Evolutionary conservation across 2,888 invertebrate genomes (phyloP).

Genomic region (Xestia rhomboidea): DNA sequence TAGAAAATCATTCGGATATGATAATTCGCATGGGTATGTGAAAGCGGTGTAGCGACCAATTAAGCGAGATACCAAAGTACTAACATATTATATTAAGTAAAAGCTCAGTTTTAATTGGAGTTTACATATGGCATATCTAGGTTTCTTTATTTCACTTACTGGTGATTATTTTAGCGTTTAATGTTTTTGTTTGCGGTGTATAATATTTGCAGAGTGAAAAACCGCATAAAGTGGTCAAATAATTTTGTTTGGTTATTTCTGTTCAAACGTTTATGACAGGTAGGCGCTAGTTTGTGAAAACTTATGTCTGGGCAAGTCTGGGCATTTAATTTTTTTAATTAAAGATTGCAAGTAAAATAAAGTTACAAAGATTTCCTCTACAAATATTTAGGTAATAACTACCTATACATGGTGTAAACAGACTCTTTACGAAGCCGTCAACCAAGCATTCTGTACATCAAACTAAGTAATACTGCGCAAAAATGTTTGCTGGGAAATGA

Average conservation of each 20-base stretch:
- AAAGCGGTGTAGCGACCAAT: conserved; percentile 55
- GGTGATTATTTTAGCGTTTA: conserved; percentile 58
- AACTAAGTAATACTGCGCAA: no score
- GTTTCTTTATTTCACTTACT: conserved; percentile 59
- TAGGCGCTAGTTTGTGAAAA: not conserved
- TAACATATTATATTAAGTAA: conserved; percentile 25
- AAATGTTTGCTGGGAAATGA: no score
- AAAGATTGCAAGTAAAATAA: not conserved
- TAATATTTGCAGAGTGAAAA: conserved; percentile 32
- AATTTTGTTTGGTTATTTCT: conserved; percentile 14
- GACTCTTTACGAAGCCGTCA: no score
- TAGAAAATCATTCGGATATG: conserved; percentile 23
- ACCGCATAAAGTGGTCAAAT: not conserved
- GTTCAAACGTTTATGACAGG: not conserved
- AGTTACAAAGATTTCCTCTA: not conserved
- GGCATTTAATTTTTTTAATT: not conserved
- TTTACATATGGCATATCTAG: conserved; percentile 32
- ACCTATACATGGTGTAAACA: no score
- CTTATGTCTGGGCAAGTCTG: not conserved
- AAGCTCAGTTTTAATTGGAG: conserved; percentile 53
- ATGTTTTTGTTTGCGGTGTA: conserved; percentile 45
- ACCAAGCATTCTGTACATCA: no score
- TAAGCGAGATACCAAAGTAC: conserved; percentile 44
- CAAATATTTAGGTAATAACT: not conserved
- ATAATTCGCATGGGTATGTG: conserved; percentile 45